These are phyloP conservation scores for Odontamblyopus rebecca DNA, from an alignment of 2,797 vertebrate genomes.

Conservation along the genomic window DNA sequence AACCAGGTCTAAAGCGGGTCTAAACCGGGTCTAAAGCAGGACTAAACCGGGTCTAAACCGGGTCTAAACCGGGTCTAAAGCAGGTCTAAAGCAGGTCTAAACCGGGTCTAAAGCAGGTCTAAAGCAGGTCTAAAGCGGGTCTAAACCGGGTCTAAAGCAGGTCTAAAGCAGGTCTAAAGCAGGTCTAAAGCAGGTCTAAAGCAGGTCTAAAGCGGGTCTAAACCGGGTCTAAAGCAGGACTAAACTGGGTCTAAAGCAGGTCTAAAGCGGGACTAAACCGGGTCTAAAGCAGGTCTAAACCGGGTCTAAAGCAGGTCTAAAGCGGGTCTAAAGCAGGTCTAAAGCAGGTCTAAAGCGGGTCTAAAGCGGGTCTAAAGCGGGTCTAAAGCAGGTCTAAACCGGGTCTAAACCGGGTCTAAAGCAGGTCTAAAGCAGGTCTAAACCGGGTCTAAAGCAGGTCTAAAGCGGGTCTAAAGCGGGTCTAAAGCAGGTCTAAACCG, in stretches of 20 bases:
- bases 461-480: conserved; percentile 28
- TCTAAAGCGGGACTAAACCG: neutral
- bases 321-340: conserved; percentile 8
- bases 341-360: too few species aligned
- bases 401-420: neutral
- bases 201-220: neutral
- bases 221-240: too few species aligned
- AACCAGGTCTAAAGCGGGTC: neutral
- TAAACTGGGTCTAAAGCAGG: too few species aligned
- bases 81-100: too few species aligned
- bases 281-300: too few species aligned
- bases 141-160: too few species aligned
- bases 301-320: neutral
- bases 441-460: neutral
- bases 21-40: conserved; percentile 17
- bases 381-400: too few species aligned
- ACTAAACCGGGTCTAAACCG: neutral
- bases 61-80: neutral
- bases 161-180: too few species aligned
- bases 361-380: too few species aligned
- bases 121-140: too few species aligned
- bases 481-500: neutral
- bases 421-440: neutral
- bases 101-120: too few species aligned
- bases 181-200: neutral